Percentiles rank a stretch among this genome's conserved stretches.
Evolutionary conservation across 1,140 invertebrate genomes (phyloP).

Genomic region (Euwallacea fornicatus): DNA sequence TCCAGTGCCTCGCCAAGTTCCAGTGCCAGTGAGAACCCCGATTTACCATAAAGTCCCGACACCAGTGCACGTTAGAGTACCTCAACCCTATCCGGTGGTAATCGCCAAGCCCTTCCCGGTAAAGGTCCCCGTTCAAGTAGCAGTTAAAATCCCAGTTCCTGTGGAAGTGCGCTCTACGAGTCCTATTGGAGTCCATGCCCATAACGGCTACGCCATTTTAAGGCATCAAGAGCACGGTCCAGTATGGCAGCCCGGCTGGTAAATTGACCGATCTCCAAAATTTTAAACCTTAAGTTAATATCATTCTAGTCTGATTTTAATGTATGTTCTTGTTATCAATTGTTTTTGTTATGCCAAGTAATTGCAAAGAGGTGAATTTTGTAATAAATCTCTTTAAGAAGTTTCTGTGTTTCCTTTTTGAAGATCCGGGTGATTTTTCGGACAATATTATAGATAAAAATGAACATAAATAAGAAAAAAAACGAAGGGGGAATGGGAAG

Average conservation of each 20-base stretch:
- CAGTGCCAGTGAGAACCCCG: conserved; percentile 49
- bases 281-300: too few species aligned
- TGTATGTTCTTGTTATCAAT: background rate
- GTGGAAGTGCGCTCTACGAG: conserved; percentile 32
- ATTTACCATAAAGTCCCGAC: conserved; percentile 51
- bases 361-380: background rate
- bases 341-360: background rate
- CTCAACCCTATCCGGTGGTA: conserved; percentile 47
- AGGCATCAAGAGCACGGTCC: conserved; percentile 11
- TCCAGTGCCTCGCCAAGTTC: conserved; percentile 44
- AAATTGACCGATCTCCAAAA: background rate
- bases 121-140: conserved; percentile 42
- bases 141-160: conserved; percentile 42
- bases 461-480: too few species aligned
- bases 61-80: conserved; percentile 48
- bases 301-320: conserved; percentile 5
- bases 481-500: too few species aligned
- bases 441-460: too few species aligned
- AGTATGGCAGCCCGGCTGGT: conserved; percentile 8
- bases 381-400: background rate
- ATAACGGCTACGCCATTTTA: conserved; percentile 20
- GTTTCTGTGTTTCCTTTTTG: background rate
- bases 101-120: conserved; percentile 45
- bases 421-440: background rate
- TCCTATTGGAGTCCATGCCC: conserved; percentile 23